Evolutionary conservation across 2,113 vertebrate species (phyloP).

Genomic region (Orthonyx spaldingii): DNA sequence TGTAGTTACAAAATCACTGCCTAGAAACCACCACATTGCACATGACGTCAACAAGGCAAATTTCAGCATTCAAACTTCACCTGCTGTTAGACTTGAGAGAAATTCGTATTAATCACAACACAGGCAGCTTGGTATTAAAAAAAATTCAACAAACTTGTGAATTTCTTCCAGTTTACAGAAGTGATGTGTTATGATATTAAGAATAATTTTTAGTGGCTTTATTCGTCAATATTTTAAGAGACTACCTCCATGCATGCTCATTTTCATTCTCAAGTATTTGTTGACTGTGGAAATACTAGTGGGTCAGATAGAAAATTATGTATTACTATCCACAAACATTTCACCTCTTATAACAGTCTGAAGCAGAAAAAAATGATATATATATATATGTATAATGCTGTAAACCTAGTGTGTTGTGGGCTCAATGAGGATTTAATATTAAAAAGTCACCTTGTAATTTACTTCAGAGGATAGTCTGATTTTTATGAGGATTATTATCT

Average conservation of each 20-base stretch:
- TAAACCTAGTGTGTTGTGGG: not conserved
- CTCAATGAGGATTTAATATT: not conserved
- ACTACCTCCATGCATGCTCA: not conserved
- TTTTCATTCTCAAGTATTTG: not conserved
- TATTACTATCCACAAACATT: not conserved
- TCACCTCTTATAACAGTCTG: not conserved
- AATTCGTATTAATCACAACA: not conserved
- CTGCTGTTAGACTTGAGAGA: not conserved
- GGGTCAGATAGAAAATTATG: not conserved
- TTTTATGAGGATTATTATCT: not conserved
- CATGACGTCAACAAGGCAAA: not conserved
- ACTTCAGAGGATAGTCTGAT: not conserved
- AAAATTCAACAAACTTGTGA: not conserved
- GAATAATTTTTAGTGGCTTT: not conserved
- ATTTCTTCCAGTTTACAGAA: not conserved
- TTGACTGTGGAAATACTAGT: not conserved
- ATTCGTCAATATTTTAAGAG: not conserved
- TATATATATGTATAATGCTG: not conserved
- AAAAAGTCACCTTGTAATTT: not conserved
- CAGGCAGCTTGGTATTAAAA: not conserved
- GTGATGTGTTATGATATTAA: not conserved
- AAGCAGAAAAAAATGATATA: not conserved
- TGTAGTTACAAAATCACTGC: not conserved
- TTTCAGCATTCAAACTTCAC: not conserved
- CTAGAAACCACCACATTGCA: not conserved